Evolutionary conservation across 1,140 invertebrate genomes (phyloP).

Genomic region (Drusus annulatus): DNA sequence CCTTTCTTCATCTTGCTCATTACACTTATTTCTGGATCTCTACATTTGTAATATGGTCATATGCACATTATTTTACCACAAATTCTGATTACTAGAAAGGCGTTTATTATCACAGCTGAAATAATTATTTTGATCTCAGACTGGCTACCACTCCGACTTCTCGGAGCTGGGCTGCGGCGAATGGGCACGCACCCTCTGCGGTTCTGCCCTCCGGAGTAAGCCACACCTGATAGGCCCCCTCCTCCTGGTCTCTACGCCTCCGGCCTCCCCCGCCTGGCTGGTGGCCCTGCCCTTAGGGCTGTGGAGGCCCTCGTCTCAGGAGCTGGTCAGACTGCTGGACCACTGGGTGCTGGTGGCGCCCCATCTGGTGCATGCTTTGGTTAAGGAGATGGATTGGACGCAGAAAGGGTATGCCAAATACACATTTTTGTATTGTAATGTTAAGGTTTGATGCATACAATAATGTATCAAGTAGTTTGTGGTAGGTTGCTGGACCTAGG

Average conservation of each 20-base stretch:
- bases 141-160: slow-evolving; percentile 54
- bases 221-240: slow-evolving; percentile 30
- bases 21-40: too few relatives aligned
- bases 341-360: slow-evolving; percentile 36
- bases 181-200: slow-evolving; percentile 54
- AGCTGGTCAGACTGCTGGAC: slow-evolving; percentile 44
- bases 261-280: slow-evolving; percentile 39
- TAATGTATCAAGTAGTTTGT: too few relatives aligned
- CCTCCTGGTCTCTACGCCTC: slow-evolving; percentile 1
- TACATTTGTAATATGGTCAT: too few relatives aligned
- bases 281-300: slow-evolving; percentile 36
- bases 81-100: too few relatives aligned
- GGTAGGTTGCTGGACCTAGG: too few relatives aligned
- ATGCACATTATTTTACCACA: too few relatives aligned
- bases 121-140: slow-evolving; percentile 24
- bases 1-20: too few relatives aligned
- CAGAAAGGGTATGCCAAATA: slow-evolving; percentile 36
- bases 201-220: slow-evolving; percentile 22
- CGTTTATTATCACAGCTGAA: too few relatives aligned
- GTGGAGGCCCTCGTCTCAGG: slow-evolving; percentile 43
- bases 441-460: too few relatives aligned
- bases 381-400: slow-evolving; percentile 52
- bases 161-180: slow-evolving; percentile 52
- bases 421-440: too few relatives aligned
- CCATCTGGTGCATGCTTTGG: slow-evolving; percentile 38